A percentile compares a stretch with the other conserved stretches of the same genome.
Conservation (phyloP, 2,113 vertebrate species). For the Cephalophus harveyi region DNA sequence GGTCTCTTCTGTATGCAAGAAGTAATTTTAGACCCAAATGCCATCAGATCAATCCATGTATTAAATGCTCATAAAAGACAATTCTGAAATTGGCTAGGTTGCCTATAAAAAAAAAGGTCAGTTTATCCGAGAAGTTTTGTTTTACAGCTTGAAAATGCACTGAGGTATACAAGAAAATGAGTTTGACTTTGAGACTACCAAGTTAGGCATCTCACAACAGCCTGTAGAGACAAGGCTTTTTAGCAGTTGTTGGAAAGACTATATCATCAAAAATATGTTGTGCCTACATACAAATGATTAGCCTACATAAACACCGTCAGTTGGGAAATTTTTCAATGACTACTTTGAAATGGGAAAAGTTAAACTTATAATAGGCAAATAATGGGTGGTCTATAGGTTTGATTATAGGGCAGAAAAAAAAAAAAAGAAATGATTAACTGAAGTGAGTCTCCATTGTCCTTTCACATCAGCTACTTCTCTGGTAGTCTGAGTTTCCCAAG, state of each 20-base stretch:
- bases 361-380: conserved; percentile 1
- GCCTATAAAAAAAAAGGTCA: neutral
- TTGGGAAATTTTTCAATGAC: conserved; percentile 27
- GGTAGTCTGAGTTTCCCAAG: neutral
- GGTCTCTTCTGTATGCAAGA: neutral
- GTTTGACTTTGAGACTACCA: conserved; percentile 20
- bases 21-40: conserved; percentile 49
- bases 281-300: neutral
- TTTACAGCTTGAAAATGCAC: conserved; percentile 21
- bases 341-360: conserved; percentile 19
- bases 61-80: conserved; percentile 26
- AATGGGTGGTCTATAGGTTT: neutral
- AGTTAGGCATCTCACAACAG: neutral
- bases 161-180: neutral
- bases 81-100: neutral
- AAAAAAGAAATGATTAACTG: neutral
- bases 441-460: neutral
- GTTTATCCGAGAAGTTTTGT: conserved; percentile 13
- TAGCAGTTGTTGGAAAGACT: neutral
- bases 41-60: conserved; percentile 28
- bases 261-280: neutral
- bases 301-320: neutral
- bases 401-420: neutral
- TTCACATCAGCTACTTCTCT: neutral
- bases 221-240: neutral